Base-by-base conservation (phyloP, 2,113 vertebrate species). In the Heterochromis multidens region DNA sequence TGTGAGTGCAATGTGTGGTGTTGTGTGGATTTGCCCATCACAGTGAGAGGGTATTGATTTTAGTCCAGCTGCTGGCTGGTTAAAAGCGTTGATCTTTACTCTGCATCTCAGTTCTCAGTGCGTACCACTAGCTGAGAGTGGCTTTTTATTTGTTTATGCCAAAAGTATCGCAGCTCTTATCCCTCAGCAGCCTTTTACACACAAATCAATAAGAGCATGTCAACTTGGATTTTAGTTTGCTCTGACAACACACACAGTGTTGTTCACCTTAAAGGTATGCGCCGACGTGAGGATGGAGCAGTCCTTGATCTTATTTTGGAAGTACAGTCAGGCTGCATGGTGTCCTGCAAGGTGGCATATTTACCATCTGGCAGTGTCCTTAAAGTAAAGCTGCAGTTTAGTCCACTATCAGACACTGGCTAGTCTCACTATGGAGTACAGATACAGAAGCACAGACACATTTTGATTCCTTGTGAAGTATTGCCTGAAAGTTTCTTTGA, bases 121-220 rank as follows among this genome's bases (percentile, higher is more conserved):
- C 3, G 1, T 61, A 57, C 80, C 82, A 52, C 25, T 25, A 35
- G 52, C 91, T 88, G 85, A 89, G 77, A 88, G 83, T 25, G 1
- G 79, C 78, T 88, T 88, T 88, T 89, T 89, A 86, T 87, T 88
- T 92, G 74, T 92, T 91, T 84, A 89, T 91, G 83, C 83, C 87
- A 86, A 58, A 80, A 91, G 79, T 81, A 76, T 88, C 27, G 2
- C 79, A 63, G 61, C 85, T 86, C 87, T 89, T 86, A 80, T 92
- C 83, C 87, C 83, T 79, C 74, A 9, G 74, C 87, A 31, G 74
- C 37, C 87, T 72, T 82, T 74, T 91, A 56, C 76, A 76, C 83
- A 89, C 83, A 88, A 83, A 91, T 92, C 91, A 85, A 91, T 91
- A 56, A 74, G 70, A 80, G 52, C 56, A 80, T 11, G 81, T 86